These are phyloP conservation scores for Perccottus glenii DNA, from an alignment of 2,113 vertebrate species.

Conservation along the genomic window DNA sequence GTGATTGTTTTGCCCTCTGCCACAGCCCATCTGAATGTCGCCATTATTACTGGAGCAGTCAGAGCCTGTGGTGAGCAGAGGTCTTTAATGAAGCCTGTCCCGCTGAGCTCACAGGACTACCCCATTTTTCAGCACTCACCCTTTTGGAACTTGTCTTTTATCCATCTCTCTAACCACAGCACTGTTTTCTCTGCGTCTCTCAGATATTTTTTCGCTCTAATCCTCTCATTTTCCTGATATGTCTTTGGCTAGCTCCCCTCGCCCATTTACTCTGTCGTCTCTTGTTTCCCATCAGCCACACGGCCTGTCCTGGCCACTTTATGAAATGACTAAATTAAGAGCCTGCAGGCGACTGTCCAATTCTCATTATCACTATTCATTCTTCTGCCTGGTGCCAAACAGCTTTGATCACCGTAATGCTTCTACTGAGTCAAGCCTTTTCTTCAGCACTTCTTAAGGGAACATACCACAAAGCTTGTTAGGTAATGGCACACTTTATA, in stretches of 20 bases:
- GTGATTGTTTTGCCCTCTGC: slow-evolving; percentile 58
- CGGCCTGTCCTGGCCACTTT: slow-evolving; percentile 26
- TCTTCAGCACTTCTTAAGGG: slow-evolving; percentile 16
- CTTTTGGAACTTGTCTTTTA: slow-evolving; percentile 47
- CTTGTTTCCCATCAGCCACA: slow-evolving; percentile 4
- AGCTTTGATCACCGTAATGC: slow-evolving; percentile 33
- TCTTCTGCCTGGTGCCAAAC: slow-evolving; percentile 31
- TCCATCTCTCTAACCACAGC: slow-evolving; percentile 27
- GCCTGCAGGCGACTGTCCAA: slow-evolving; percentile 32
- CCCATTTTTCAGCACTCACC: slow-evolving; percentile 34
- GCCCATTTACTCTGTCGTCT: slow-evolving; percentile 21
- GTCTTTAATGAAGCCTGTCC: slow-evolving; percentile 69
- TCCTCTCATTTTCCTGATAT: slow-evolving; percentile 38
- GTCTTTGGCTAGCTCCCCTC: slow-evolving; percentile 12
- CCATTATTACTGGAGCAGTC: slow-evolving; percentile 63
- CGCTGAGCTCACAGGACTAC: slow-evolving; percentile 56
- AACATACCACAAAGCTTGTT: slow-evolving; percentile 30
- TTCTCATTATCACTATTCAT: slow-evolving; percentile 46
- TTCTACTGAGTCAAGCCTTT: slow-evolving; percentile 16
- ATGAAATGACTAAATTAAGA: slow-evolving; percentile 31
- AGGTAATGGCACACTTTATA: slow-evolving; percentile 28
- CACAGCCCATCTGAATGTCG: slow-evolving; percentile 60
- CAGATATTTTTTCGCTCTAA: slow-evolving; percentile 35
- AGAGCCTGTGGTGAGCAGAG: slow-evolving; percentile 56
- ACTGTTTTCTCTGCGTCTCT: slow-evolving; percentile 48